These are phyloP conservation scores for Chaenocephalus aceratus DNA, from an alignment of 2,113 vertebrate genomes.

Conservation along the genomic window DNA sequence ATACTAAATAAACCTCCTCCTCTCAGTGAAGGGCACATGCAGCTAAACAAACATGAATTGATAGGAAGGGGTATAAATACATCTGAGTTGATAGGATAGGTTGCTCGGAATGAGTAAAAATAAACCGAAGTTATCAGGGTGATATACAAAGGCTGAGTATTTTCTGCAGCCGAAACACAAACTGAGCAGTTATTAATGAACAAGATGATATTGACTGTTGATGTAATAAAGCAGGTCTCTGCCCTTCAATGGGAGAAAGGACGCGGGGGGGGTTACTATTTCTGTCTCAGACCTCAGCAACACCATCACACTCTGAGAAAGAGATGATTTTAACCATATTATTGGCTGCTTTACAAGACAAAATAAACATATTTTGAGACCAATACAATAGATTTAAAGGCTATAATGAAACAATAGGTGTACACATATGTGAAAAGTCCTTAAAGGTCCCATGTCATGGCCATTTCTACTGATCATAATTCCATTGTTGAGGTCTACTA, in stretches of 20 bases:
- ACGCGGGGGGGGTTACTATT: background rate
- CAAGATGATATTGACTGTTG: conserved; percentile 64
- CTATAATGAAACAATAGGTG: too few species aligned
- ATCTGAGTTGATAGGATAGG: conserved; percentile 14
- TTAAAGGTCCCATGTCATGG: too few species aligned
- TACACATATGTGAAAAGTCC: too few species aligned
- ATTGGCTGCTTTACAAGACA: too few species aligned
- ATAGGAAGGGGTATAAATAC: conserved; percentile 18
- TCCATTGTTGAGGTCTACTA: too few species aligned
- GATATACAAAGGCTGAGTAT: background rate
- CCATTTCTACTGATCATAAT: too few species aligned
- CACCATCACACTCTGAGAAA: too few species aligned
- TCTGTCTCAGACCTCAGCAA: too few species aligned
- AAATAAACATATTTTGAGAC: too few species aligned
- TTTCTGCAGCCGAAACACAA: conserved; percentile 51
- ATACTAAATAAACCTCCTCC: too few species aligned
- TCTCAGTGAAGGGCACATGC: conserved; percentile 20
- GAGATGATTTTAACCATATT: too few species aligned
- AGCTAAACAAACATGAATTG: conserved; percentile 5
- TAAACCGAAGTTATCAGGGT: conserved; percentile 28
- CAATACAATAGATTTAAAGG: too few species aligned
- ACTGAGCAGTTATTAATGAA: conserved; percentile 68
- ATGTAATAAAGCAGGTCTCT: conserved; percentile 51
- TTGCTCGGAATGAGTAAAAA: conserved; percentile 5
- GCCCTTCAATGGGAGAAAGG: conserved; percentile 72